Evolutionary conservation across 1,140 invertebrate genomes (phyloP).

Genomic region (Cotesia chilonis): DNA sequence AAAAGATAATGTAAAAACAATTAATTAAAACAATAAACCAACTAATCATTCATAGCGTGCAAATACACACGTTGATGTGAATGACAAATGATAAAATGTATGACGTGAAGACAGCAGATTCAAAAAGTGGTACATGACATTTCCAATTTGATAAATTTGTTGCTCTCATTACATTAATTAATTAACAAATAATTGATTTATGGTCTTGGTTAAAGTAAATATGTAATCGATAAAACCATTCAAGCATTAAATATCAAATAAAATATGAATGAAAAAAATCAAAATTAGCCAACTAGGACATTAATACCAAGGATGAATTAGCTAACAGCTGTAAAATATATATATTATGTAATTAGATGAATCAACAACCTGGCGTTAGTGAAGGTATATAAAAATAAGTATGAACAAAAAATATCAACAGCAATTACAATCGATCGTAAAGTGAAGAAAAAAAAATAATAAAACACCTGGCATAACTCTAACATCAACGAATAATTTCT

Average conservation of each 20-base stretch:
- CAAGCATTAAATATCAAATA: neutral
- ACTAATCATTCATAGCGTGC: neutral
- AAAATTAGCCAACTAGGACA: slow-evolving; percentile 3
- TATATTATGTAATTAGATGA: neutral
- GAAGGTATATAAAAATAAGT: neutral
- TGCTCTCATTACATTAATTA: neutral
- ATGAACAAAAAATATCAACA: neutral
- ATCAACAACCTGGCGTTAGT: neutral
- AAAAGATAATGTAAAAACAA: neutral
- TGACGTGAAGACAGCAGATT: slow-evolving; percentile 25
- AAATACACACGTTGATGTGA: neutral
- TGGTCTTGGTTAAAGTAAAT: too few species aligned
- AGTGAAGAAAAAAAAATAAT: slow-evolving; percentile 29
- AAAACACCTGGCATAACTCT: slow-evolving; percentile 70
- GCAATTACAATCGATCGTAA: slow-evolving; percentile 1
- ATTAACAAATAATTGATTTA: too few species aligned
- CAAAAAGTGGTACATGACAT: slow-evolving; percentile 29
- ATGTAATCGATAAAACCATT: neutral
- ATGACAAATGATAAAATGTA: neutral
- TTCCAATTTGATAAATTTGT: neutral
- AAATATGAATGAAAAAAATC: neutral
- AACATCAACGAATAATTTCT: slow-evolving; percentile 66
- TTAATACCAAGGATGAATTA: neutral
- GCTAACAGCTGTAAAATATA: too few species aligned
- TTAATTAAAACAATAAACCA: neutral